Conservation (phyloP, 35 echinoderm and acorn worm species). For the Holothuria glaberrima region DNA sequence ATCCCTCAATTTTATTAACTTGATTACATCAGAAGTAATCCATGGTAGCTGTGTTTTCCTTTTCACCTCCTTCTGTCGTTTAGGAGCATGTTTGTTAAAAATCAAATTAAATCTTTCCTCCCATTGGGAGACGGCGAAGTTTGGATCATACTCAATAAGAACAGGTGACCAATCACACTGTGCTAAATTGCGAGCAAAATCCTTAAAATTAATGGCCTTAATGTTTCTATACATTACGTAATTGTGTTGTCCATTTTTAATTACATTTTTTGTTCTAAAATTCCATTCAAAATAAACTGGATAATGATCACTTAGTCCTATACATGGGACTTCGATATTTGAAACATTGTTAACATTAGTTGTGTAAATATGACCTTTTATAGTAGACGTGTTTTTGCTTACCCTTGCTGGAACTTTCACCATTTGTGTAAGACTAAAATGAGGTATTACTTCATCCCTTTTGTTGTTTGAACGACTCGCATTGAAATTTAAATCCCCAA, state of each 20-base stretch:
- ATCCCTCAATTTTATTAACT: too few relatives aligned
- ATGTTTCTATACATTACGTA: constrained; percentile 6
- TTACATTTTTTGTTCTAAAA: constrained; percentile 16
- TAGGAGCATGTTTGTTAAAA: not conserved
- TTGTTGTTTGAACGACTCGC: not conserved
- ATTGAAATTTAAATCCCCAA: constrained; percentile 13
- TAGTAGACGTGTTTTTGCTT: not conserved
- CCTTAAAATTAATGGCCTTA: not conserved
- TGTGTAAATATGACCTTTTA: not conserved
- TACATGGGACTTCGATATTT: constrained; percentile 22
- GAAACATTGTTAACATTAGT: not conserved
- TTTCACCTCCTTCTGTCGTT: not conserved
- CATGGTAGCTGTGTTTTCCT: constrained; percentile 5
- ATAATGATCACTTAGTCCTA: constrained; percentile 20
- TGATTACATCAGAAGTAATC: not conserved
- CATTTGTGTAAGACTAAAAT: constrained; percentile 30
- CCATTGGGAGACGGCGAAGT: not conserved
- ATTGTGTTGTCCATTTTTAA: not conserved
- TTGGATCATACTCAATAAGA: not conserved
- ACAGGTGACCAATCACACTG: constrained; percentile 3
- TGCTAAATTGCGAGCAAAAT: not conserved
- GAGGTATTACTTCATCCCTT: not conserved
- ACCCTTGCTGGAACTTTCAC: not conserved
- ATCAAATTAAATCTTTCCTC: not conserved
- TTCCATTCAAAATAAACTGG: constrained; percentile 5